Conservation (phyloP, 2,113 vertebrate species). For the Beaufortia kweichowensis region DNA sequence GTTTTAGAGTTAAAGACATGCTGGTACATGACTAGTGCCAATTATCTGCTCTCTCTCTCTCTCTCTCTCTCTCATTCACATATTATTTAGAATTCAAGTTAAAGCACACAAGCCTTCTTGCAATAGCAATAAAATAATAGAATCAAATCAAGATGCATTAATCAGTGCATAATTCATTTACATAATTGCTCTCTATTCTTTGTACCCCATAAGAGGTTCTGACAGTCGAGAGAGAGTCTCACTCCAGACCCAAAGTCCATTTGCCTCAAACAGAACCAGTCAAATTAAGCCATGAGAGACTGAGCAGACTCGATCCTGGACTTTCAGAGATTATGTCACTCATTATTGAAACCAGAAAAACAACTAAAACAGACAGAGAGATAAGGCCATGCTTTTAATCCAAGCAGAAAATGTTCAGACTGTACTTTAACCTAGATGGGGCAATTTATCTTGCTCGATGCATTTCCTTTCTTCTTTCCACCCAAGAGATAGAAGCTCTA, state of each 20-base stretch:
- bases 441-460: neutral
- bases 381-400: constrained; percentile 2
- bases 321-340: neutral
- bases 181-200: neutral
- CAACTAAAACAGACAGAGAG: neutral
- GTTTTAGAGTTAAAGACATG: neutral
- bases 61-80: neutral
- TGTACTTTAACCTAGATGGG: neutral
- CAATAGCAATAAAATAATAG: neutral
- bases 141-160: neutral
- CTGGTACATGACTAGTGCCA: neutral
- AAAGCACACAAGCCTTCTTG: neutral
- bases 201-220: neutral
- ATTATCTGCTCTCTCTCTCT: neutral
- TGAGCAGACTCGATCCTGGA: neutral
- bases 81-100: neutral
- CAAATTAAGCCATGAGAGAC: neutral
- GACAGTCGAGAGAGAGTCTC: neutral
- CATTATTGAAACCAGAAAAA: neutral
- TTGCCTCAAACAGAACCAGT: constrained; percentile 9
- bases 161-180: constrained; percentile 6
- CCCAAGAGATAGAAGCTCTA: neutral
- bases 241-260: neutral
- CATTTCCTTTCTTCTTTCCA: neutral
- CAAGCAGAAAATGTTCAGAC: neutral